Conservation (phyloP, 2,113 vertebrate species). For the Zingel zingel region DNA sequence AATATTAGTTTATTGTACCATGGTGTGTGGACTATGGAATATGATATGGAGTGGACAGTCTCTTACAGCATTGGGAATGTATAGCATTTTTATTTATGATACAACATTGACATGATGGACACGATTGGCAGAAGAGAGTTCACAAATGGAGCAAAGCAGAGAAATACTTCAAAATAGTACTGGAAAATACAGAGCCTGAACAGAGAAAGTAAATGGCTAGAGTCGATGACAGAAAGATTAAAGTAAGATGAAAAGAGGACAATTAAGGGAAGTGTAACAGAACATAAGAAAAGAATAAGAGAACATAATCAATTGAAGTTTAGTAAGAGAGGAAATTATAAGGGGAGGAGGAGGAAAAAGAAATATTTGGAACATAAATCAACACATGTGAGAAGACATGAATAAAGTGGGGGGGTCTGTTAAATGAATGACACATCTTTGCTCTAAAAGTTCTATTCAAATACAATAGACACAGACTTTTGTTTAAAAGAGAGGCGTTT, state of each 20-base stretch:
- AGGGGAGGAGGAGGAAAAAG: not conserved
- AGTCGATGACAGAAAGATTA: not conserved
- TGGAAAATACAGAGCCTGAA: not conserved
- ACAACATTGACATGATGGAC: not conserved
- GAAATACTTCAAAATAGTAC: not conserved
- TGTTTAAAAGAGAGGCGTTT: not conserved
- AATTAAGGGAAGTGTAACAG: not conserved
- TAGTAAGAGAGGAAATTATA: not conserved
- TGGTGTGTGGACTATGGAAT: not conserved
- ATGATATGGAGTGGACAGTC: not conserved
- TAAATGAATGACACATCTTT: not conserved
- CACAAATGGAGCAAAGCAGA: not conserved
- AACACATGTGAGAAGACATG: not conserved
- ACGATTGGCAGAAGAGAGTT: not conserved
- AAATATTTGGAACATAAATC: not conserved
- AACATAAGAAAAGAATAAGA: too few species aligned
- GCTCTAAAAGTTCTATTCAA: slow-evolving; percentile 1
- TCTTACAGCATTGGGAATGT: not conserved
- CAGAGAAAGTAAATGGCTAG: not conserved
- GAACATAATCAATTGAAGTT: not conserved
- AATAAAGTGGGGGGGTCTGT: not conserved
- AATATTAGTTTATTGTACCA: not conserved
- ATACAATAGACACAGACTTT: not conserved
- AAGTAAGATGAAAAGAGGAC: not conserved
- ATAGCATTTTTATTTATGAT: not conserved